Evolutionary conservation across 2,888 invertebrate species (phyloP), one percentile per base, ranked within the genome.

Genomic region (Zele albiditarsus): DNA sequence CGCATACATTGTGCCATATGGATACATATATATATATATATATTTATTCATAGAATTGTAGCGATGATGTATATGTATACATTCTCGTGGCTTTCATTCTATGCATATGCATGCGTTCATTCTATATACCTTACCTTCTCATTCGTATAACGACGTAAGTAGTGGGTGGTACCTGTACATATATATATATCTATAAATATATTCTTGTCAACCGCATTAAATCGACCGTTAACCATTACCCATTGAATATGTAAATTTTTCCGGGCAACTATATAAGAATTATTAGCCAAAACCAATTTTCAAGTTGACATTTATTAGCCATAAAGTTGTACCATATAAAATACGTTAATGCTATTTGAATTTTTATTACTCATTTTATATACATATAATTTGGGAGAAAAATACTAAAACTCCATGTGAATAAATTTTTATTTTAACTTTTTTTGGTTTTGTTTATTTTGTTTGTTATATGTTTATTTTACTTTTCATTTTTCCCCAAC

Each of bases 401-500:
- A 65, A 42, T 20, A 38, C 23, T 42, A 38, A 5, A 63, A 63
- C 23, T n/a, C 12, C 3, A 53, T 20, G 53, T 20, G 53, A 20
- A 20, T 53, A 53, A n/a, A n/a, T 53, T 53, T 8, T 53, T n/a
- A n/a, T 53, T 53, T 27, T 58, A 16, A 28, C 16, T 5, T 27
- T 60, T 25, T 4, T 28, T 58, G 3, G 12, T 3, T 27, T 60
- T 14, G 25, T 28, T 14, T 12, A 16, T 27, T 27, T 60, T 60
- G n/a, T 27, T 25, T 58, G 4, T 12, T 27, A 10, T 42, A 8
- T 63, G 33, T 28, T 23, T 1, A 33, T 25, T 27, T 68, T 31
- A 14, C 14, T 68, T 27, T 68, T 68, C 20, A 16, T 49, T 31
- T n/a, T 46, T n/a, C 3, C 89, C n/a, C 38, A 12, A 38, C 12